Evolutionary conservation across 2,113 vertebrate genomes (phyloP).

Genomic region (Clupea harengus): DNA sequence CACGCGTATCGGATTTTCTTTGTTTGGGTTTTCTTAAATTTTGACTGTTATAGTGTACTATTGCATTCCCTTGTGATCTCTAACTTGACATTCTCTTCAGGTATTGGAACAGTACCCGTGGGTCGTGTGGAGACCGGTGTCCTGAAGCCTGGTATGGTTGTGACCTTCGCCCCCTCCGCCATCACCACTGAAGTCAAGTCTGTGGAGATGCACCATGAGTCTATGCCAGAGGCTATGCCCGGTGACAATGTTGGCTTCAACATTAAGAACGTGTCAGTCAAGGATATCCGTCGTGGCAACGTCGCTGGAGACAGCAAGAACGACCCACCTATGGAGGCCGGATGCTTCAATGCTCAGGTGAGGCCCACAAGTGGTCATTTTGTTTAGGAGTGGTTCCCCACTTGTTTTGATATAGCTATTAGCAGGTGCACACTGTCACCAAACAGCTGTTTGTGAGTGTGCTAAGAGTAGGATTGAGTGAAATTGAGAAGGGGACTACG

Average conservation of each 20-base stretch:
- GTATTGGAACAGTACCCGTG: slow-evolving; percentile 78
- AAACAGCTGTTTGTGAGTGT: no score
- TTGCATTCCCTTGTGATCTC: neutral
- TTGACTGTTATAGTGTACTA: no score
- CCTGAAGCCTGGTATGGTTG: slow-evolving; percentile 72
- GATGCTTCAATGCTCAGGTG: slow-evolving; percentile 75
- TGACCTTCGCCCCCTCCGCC: slow-evolving; percentile 73
- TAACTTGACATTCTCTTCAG: slow-evolving; percentile 32
- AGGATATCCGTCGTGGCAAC: slow-evolving; percentile 77
- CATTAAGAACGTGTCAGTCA: slow-evolving; percentile 77
- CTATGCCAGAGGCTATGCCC: slow-evolving; percentile 67
- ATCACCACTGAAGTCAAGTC: slow-evolving; percentile 79
- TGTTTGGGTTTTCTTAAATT: no score
- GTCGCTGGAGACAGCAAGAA: slow-evolving; percentile 80
- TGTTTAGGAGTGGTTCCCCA: neutral
- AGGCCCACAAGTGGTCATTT: neutral
- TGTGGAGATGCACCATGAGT: slow-evolving; percentile 80
- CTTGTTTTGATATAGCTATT: no score
- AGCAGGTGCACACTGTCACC: no score
- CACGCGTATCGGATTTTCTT: neutral
- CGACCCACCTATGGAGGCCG: slow-evolving; percentile 73
- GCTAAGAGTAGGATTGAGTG: no score
- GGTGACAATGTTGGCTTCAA: slow-evolving; percentile 79
- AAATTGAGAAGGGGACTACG: no score
- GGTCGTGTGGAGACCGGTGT: slow-evolving; percentile 76